Evolutionary conservation across 2,888 invertebrate species (phyloP).

Genomic region (Ophion costatus): DNA sequence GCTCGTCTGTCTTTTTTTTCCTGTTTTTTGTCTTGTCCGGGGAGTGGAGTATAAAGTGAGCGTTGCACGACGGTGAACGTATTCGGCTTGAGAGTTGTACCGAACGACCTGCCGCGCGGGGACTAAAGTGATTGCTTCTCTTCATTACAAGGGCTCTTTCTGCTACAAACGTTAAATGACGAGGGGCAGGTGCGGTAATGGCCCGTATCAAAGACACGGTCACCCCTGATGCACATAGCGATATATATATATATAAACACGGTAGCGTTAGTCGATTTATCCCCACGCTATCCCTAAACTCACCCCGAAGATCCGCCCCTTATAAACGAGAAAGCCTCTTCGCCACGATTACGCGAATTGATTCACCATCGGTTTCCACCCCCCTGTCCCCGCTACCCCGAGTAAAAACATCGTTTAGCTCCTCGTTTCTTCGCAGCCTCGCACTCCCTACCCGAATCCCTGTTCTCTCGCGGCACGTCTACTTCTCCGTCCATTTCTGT

Average conservation of each 20-base stretch:
- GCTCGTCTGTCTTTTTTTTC: not conserved
- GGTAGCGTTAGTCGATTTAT: slow-evolving; percentile 47
- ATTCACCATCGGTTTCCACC: slow-evolving; percentile 77
- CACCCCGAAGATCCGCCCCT: slow-evolving; percentile 44
- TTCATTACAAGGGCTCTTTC: slow-evolving; percentile 77
- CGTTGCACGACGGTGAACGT: slow-evolving; percentile 44
- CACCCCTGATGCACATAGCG: slow-evolving; percentile 52
- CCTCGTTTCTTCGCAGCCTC: slow-evolving; percentile 75
- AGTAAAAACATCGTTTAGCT: slow-evolving; percentile 79
- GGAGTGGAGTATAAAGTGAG: slow-evolving; percentile 29
- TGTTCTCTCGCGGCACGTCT: not conserved
- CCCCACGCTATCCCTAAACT: slow-evolving; percentile 71
- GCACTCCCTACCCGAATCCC: slow-evolving; percentile 1
- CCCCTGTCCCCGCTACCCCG: slow-evolving; percentile 59
- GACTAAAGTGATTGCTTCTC: slow-evolving; percentile 82
- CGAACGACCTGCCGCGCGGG: slow-evolving; percentile 55
- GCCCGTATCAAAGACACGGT: slow-evolving; percentile 74
- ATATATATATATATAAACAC: slow-evolving; percentile 29
- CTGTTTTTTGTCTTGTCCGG: slow-evolving; percentile 5
- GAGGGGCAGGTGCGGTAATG: slow-evolving; percentile 82
- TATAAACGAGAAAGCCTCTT: slow-evolving; percentile 58
- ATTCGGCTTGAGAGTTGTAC: slow-evolving; percentile 47
- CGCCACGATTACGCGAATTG: slow-evolving; percentile 81
- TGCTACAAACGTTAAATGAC: slow-evolving; percentile 43
- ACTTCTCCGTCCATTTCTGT: not conserved